A percentile compares a stretch with the other conserved stretches of the same genome.
Conservation (phyloP, 2,888 invertebrate species). For the Nysson spinosus region DNA sequence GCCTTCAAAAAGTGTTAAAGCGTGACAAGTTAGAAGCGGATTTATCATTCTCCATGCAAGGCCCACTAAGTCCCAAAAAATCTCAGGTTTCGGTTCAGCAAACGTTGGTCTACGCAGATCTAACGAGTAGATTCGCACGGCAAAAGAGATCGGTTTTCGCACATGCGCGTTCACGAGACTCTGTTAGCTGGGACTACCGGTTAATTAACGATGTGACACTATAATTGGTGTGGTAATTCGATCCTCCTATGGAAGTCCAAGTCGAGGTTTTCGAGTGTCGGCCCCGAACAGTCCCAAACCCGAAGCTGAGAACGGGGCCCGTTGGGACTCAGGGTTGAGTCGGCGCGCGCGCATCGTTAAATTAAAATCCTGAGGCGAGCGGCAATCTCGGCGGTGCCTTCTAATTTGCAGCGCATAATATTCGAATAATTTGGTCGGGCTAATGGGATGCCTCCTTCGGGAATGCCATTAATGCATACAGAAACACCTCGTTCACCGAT, state of each 20-base stretch:
- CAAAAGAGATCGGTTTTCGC: constrained; percentile 22
- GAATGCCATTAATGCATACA: constrained; percentile 8
- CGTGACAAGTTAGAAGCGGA: too few species aligned
- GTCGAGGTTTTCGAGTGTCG: constrained; percentile 24
- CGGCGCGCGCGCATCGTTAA: constrained; percentile 63
- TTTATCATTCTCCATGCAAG: too few species aligned
- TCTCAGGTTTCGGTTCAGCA: too few species aligned
- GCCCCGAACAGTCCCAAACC: too few species aligned
- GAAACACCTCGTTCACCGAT: constrained; percentile 9
- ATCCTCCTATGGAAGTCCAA: constrained; percentile 54
- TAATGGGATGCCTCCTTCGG: constrained; percentile 44
- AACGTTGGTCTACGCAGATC: too few species aligned
- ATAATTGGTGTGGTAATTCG: constrained; percentile 67
- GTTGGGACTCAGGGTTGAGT: constrained; percentile 51
- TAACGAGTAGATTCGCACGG: constrained; percentile 26
- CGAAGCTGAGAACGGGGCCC: too few species aligned
- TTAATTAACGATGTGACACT: constrained; percentile 69
- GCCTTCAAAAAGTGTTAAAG: too few species aligned
- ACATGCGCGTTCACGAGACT: constrained; percentile 19
- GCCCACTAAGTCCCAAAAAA: too few species aligned
- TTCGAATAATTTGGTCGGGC: constrained; percentile 59
- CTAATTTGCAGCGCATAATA: constrained; percentile 66
- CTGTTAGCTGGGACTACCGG: constrained; percentile 52
- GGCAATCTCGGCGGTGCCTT: constrained; percentile 44
- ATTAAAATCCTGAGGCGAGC: constrained; percentile 65